Conservation (phyloP, 2,888 invertebrate species). For the Scaptomyza cyrtandrae region DNA sequence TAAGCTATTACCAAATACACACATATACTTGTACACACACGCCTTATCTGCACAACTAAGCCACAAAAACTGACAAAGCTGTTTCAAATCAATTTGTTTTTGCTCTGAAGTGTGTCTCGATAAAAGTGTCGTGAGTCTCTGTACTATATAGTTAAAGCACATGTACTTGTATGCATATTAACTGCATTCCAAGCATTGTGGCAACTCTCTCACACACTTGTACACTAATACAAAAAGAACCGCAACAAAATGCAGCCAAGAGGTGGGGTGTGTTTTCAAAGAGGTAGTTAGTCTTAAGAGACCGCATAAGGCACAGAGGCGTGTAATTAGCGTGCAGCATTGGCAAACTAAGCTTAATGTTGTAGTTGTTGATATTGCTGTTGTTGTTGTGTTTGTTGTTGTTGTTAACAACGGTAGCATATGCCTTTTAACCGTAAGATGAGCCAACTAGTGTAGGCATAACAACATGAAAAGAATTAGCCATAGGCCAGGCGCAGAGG, state of each 20-base stretch:
- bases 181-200: slow-evolving; percentile 71
- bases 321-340: slow-evolving; percentile 78
- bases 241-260: slow-evolving; percentile 49
- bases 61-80: slow-evolving; percentile 21
- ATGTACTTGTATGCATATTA: slow-evolving; percentile 54
- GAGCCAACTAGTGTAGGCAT: slow-evolving; percentile 44
- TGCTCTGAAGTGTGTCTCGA: slow-evolving; percentile 6
- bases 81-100: slow-evolving; percentile 17
- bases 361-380: not conserved
- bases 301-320: slow-evolving; percentile 78
- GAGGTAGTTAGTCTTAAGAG: slow-evolving; percentile 30
- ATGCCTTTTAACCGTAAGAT: slow-evolving; percentile 63
- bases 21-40: no score
- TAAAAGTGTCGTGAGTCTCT: not conserved
- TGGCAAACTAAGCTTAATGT: slow-evolving; percentile 62
- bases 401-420: slow-evolving; percentile 42
- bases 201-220: slow-evolving; percentile 17
- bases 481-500: slow-evolving; percentile 56
- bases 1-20: not conserved
- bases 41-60: slow-evolving; percentile 1
- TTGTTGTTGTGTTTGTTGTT: slow-evolving; percentile 5
- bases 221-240: slow-evolving; percentile 56
- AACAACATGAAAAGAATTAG: slow-evolving; percentile 36
- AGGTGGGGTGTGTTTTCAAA: not conserved
- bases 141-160: slow-evolving; percentile 15